Evolutionary conservation across 2,113 vertebrate genomes (phyloP).

Genomic region (Hippocampus abdominalis): DNA sequence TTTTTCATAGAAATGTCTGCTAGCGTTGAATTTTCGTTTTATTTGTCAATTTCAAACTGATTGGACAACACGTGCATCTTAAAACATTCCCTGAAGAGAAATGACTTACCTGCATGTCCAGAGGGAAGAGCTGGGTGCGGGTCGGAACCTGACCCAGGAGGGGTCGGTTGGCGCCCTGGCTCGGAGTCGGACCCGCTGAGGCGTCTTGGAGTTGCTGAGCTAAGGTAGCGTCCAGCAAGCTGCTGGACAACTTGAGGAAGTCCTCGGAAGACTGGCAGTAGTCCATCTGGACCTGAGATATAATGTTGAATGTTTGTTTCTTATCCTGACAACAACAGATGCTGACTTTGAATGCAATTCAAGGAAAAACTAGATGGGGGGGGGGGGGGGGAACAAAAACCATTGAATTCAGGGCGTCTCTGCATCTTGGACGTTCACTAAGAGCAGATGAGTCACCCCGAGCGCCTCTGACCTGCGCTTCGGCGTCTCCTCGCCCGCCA

Average conservation of each 20-base stretch:
- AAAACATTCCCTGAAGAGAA: too few species aligned
- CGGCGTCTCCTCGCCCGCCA: slow-evolving; percentile 55
- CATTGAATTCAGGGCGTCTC: too few species aligned
- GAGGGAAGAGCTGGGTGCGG: slow-evolving; percentile 78
- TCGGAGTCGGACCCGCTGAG: slow-evolving; percentile 31
- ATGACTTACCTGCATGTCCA: slow-evolving; percentile 73
- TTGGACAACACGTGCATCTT: too few species aligned
- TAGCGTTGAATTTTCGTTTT: too few species aligned
- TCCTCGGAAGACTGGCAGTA: slow-evolving; percentile 82
- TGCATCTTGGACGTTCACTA: too few species aligned
- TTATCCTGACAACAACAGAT: too few species aligned
- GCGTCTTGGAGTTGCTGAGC: slow-evolving; percentile 65
- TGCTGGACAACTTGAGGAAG: slow-evolving; percentile 77
- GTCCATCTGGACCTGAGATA: slow-evolving; percentile 59
- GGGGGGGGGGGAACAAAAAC: too few species aligned
- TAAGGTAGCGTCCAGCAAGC: slow-evolving; percentile 70
- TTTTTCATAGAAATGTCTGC: too few species aligned
- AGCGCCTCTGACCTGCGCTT: slow-evolving; percentile 64
- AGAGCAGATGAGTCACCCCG: background rate
- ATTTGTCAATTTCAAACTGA: too few species aligned
- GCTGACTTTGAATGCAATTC: too few species aligned
- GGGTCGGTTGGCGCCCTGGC: slow-evolving; percentile 44
- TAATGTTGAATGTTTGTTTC: background rate
- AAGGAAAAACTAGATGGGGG: too few species aligned
- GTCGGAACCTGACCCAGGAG: slow-evolving; percentile 68